Evolutionary conservation across 2,113 vertebrate species (phyloP).

Genomic region (Rhipidura dahli): DNA sequence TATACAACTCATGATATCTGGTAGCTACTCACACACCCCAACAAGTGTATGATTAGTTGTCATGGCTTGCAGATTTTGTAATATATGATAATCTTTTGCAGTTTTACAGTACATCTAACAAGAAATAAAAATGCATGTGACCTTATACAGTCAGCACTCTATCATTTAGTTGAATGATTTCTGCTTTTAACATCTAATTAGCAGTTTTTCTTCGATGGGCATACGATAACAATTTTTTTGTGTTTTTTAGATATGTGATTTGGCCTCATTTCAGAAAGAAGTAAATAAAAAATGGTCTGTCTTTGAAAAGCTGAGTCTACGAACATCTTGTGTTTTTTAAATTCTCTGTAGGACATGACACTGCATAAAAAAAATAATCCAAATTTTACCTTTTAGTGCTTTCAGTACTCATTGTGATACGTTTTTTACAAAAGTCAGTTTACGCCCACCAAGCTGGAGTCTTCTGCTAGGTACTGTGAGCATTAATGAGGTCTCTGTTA

Average conservation of each 20-base stretch:
- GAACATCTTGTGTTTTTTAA: background rate
- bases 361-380: background rate
- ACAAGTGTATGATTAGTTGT: background rate
- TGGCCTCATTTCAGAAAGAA: background rate
- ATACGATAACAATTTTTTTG: background rate
- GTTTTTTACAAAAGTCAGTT: background rate
- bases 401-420: background rate
- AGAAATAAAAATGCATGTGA: background rate
- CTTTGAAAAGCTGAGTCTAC: background rate
- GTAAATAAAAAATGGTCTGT: background rate
- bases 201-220: background rate
- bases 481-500: background rate
- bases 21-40: background rate
- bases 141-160: background rate
- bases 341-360: background rate
- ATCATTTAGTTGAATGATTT: background rate
- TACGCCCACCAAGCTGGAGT: background rate
- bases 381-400: background rate
- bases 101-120: background rate
- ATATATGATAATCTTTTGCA: background rate
- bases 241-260: background rate
- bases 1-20: rapidly evolving
- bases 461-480: background rate
- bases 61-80: background rate
- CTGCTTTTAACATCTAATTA: background rate